Evolutionary conservation across 2,888 invertebrate species (phyloP).

Genomic region (Pogonocherus hispidulus): DNA sequence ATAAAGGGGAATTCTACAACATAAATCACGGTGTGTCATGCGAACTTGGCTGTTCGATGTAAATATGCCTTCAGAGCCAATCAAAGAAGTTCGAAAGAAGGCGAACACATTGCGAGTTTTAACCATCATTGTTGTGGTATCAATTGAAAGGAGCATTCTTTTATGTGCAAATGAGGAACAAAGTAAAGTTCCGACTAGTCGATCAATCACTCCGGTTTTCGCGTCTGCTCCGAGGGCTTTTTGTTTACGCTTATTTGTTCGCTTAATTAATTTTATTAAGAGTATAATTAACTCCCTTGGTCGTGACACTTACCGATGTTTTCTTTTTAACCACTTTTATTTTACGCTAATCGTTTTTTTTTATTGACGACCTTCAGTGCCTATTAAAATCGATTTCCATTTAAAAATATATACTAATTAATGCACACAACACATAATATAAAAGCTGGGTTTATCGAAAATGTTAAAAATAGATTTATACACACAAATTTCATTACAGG

Average conservation of each 20-base stretch:
- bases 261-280: slow-evolving; percentile 32
- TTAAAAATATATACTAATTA: background rate
- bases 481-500: no score
- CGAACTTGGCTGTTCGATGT: slow-evolving; percentile 39
- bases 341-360: background rate
- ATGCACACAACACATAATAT: no score
- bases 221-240: slow-evolving; percentile 30
- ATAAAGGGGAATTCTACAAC: slow-evolving; percentile 48
- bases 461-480: no score
- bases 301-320: background rate
- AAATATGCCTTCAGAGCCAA: slow-evolving; percentile 43
- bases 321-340: background rate
- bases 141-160: slow-evolving; percentile 47
- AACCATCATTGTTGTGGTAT: slow-evolving; percentile 47
- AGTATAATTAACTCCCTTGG: background rate
- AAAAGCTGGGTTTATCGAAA: no score
- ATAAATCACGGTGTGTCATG: slow-evolving; percentile 54
- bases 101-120: slow-evolving; percentile 43
- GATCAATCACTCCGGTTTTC: slow-evolving; percentile 50
- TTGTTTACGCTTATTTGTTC: slow-evolving; percentile 29
- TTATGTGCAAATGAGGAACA: slow-evolving; percentile 47
- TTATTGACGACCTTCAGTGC: background rate
- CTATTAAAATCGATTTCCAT: background rate
- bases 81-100: slow-evolving; percentile 42
- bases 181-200: slow-evolving; percentile 42